Conservation (phyloP, 2,113 vertebrate species). For the Lates calcarifer region DNA sequence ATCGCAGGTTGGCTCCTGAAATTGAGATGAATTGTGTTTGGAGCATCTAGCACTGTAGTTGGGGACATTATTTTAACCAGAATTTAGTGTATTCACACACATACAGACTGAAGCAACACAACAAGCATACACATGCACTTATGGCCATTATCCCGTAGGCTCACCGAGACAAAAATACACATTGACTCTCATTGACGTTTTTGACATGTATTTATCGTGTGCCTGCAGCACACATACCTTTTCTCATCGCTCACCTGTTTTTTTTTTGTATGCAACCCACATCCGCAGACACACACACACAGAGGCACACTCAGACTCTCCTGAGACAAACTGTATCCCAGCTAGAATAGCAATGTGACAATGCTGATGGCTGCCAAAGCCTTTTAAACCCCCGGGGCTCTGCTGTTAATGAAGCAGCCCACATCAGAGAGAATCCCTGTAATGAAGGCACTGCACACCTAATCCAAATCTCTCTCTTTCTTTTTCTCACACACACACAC, state of each 20-base stretch:
- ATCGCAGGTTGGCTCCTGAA: conserved; percentile 42
- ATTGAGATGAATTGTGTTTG: conserved; percentile 73
- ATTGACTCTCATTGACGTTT: not conserved
- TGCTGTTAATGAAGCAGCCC: conserved; percentile 75
- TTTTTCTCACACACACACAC: conserved; percentile 12
- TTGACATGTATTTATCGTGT: conserved; percentile 9
- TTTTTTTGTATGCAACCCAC: conserved; percentile 34
- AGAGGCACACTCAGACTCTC: conserved; percentile 31
- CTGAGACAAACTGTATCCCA: conserved; percentile 42
- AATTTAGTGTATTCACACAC: conserved; percentile 4
- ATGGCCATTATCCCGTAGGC: conserved; percentile 10
- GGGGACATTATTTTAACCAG: conserved; percentile 49
- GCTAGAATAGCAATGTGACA: conserved; percentile 71
- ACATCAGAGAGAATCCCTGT: conserved; percentile 67
- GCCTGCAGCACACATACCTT: conserved; percentile 11
- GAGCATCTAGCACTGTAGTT: conserved; percentile 34
- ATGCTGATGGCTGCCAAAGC: conserved; percentile 71
- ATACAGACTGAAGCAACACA: not conserved
- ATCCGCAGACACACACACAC: conserved; percentile 16
- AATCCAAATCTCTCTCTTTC: conserved; percentile 44
- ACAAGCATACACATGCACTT: not conserved
- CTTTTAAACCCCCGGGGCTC: conserved; percentile 60
- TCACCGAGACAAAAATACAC: conserved; percentile 6
- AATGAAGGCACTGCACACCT: conserved; percentile 65
- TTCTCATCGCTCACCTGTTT: conserved; percentile 30